Evolutionary conservation across 1,140 invertebrate species (phyloP).

Genomic region (Sycophaga agraensis): DNA sequence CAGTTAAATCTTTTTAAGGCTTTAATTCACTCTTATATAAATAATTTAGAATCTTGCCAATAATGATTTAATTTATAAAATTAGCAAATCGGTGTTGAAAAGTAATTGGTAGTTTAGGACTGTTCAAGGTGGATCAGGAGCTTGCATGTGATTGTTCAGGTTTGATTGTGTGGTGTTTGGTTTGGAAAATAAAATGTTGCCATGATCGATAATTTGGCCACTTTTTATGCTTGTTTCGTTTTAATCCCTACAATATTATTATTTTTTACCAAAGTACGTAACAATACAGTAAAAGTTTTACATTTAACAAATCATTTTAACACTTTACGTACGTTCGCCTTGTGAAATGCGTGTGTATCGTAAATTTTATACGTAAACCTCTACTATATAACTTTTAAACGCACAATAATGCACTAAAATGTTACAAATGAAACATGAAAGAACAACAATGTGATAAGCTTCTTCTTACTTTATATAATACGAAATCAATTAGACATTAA

Average conservation of each 20-base stretch:
- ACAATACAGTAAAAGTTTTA: conserved; percentile 31
- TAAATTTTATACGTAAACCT: conserved; percentile 21
- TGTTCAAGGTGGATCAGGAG: no score
- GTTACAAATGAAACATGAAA: conserved; percentile 28
- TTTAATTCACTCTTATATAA: no score
- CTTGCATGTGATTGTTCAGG: conserved; percentile 11
- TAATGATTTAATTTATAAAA: conserved; percentile 1
- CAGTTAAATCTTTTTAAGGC: no score
- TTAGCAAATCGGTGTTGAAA: no score
- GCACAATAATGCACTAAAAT: conserved; percentile 26
- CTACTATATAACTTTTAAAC: conserved; percentile 14
- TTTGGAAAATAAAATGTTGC: conserved; percentile 25
- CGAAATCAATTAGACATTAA: conserved; percentile 10
- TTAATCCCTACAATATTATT: conserved; percentile 24
- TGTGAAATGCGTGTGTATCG: conserved; percentile 24
- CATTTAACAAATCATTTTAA: conserved; percentile 27
- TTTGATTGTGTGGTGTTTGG: conserved; percentile 10
- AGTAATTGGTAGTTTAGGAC: no score
- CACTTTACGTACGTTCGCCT: conserved; percentile 26
- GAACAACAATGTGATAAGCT: conserved; percentile 25
- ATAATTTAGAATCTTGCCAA: no score
- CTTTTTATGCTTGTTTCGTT: conserved; percentile 26
- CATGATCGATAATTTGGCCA: conserved; percentile 30
- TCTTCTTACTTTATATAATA: conserved; percentile 13
- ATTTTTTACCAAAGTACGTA: conserved; percentile 28